A percentile compares a stretch with the other conserved stretches of the same genome.
Conservation (phyloP, 2,113 vertebrate genomes). For the Carollia perspicillata region DNA sequence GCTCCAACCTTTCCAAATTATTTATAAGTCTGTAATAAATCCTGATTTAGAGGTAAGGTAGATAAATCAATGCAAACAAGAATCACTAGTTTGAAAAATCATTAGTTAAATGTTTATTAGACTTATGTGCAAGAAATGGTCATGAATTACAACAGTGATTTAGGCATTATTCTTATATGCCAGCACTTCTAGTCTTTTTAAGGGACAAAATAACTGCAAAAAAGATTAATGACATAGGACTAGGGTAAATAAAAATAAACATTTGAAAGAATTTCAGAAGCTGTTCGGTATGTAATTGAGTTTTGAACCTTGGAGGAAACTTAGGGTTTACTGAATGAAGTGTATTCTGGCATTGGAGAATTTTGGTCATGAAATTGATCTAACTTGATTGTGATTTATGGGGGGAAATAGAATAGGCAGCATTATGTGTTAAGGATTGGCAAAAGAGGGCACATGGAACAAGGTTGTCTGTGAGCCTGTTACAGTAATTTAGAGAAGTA, state of each 20-base stretch:
- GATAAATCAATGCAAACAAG: background rate
- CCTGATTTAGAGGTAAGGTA: background rate
- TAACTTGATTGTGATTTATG: background rate
- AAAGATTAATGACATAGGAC: background rate
- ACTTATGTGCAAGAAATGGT: background rate
- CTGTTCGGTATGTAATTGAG: background rate
- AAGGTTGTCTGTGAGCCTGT: background rate
- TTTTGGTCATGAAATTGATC: background rate
- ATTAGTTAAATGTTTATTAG: conserved; percentile 1
- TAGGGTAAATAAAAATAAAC: background rate
- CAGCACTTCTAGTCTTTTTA: background rate
- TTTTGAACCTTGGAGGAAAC: background rate
- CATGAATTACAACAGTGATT: background rate
- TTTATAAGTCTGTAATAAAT: background rate
- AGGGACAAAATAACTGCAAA: background rate
- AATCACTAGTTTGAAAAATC: background rate
- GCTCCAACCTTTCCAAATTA: conserved; percentile 12
- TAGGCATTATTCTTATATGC: background rate
- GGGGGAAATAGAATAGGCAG: background rate
- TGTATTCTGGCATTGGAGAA: background rate
- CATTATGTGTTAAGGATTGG: background rate
- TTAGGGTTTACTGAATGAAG: background rate
- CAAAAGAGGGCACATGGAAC: background rate
- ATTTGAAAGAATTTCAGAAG: background rate
- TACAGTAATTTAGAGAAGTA: background rate